A percentile compares a stretch with the other conserved stretches of the same genome.
phyloP scores from a whole-genome alignment of 2,797 vertebrate genomes.

The Notoglanidium macrostoma region DNA sequence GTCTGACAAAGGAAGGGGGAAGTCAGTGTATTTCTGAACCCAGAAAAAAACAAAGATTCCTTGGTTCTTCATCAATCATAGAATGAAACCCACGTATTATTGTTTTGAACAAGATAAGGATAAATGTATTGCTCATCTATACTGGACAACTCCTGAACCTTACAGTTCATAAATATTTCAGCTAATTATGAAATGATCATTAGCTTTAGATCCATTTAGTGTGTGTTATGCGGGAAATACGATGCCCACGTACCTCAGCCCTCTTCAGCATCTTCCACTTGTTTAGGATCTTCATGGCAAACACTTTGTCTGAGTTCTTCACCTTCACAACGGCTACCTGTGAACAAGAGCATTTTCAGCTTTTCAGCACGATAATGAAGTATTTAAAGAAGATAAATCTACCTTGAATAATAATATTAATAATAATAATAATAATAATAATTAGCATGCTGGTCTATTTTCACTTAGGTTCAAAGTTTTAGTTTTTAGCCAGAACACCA shows the following conservation, averaged over 20 bases:
- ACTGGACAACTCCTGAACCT: neutral
- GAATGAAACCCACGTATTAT: neutral
- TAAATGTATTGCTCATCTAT: neutral
- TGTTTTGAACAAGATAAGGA: neutral
- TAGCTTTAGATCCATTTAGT: neutral
- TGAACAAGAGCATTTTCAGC: conserved; percentile 13
- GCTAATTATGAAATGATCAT: neutral
- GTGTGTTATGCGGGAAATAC: too few relatives aligned
- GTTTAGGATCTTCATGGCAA: conserved; percentile 99
- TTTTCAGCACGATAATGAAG: too few relatives aligned
- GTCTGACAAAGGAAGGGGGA: conserved; percentile 74
- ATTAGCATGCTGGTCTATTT: neutral
- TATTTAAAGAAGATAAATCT: too few relatives aligned
- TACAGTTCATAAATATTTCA: neutral
- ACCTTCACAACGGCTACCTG: conserved; percentile 98
- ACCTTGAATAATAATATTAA: too few relatives aligned
- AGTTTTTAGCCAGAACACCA: neutral
- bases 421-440: neutral
- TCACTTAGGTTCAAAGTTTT: neutral
- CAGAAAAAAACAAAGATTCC: neutral
- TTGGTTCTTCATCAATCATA: neutral
- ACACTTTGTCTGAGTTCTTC: conserved; percentile 96
- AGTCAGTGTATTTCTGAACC: too few relatives aligned
- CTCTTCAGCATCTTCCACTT: conserved; percentile 99
- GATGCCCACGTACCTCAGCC: conserved; percentile 86